Evolutionary conservation across 2,797 vertebrate genomes (phyloP).

Genomic region (Rhynchotus rufescens): DNA sequence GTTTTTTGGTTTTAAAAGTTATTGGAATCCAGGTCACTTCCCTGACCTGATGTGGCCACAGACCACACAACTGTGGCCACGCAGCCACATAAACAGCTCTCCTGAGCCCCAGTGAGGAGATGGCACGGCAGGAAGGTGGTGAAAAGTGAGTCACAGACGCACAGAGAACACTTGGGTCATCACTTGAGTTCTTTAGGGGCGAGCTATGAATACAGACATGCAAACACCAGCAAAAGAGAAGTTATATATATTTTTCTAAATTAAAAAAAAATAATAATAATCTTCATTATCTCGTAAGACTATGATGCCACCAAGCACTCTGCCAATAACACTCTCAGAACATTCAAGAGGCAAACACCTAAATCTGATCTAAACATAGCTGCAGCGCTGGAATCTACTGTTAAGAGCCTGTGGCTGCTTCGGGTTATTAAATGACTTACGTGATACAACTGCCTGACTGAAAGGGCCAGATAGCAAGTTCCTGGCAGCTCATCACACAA

Average conservation of each 20-base stretch:
- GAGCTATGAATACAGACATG: not conserved
- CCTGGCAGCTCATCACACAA: not conserved
- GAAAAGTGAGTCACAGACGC: not conserved
- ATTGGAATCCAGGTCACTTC: not conserved
- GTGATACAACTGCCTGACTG: not conserved
- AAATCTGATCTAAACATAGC: not conserved
- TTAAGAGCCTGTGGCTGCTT: not conserved
- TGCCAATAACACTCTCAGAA: not conserved
- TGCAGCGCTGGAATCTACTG: not conserved
- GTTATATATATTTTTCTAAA: not conserved
- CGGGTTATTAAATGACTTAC: not conserved
- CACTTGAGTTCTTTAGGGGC: not conserved
- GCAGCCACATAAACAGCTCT: not conserved
- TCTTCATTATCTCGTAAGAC: not conserved
- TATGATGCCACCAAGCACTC: not conserved
- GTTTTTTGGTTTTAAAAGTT: not conserved
- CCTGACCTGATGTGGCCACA: not conserved
- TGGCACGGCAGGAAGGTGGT: not conserved
- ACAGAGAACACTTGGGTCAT: not conserved
- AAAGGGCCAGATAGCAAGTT: not conserved
- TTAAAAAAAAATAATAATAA: not conserved
- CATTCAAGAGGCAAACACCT: not conserved
- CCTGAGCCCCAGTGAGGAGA: not conserved
- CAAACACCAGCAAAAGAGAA: not conserved
- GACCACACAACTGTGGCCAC: rapidly evolving